These are phyloP conservation scores for Stercorarius parasiticus DNA, from an alignment of 2,113 vertebrate species.

Conservation along the genomic window DNA sequence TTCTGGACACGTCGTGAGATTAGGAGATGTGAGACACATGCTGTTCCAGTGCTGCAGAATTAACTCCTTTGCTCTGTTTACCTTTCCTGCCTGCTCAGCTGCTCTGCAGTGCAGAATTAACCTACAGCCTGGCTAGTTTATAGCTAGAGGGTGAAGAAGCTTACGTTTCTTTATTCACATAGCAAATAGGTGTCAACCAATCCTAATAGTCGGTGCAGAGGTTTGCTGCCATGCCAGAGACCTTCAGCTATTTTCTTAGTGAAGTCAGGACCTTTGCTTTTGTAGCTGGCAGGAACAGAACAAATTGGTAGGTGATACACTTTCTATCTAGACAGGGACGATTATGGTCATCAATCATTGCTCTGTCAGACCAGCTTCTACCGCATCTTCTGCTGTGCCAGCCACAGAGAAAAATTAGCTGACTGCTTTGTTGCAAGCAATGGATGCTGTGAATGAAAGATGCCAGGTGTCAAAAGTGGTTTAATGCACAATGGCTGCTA, in stretches of 20 bases:
- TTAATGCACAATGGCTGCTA: not conserved
- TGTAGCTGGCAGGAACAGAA: conserved; percentile 36
- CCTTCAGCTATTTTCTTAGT: conserved; percentile 12
- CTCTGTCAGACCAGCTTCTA: not conserved
- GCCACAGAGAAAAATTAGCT: conserved; percentile 7
- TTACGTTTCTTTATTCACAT: not conserved
- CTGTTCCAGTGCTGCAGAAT: not conserved
- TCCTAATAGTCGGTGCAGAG: not conserved
- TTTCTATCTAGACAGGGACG: conserved; percentile 21
- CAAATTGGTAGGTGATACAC: conserved; percentile 53
- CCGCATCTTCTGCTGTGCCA: conserved; percentile 5
- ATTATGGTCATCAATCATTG: conserved; percentile 56
- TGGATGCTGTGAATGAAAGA: not conserved
- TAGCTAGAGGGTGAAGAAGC: not conserved
- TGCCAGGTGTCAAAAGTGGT: not conserved
- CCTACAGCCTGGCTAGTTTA: not conserved
- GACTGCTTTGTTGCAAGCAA: not conserved
- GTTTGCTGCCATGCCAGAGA: not conserved
- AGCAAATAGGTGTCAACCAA: not conserved
- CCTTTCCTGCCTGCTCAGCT: not conserved
- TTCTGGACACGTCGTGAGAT: not conserved
- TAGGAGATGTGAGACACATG: not conserved
- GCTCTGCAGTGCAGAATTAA: not conserved
- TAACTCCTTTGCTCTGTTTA: not conserved
- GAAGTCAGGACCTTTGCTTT: conserved; percentile 18